These are phyloP conservation scores for Bombus impatiens DNA, from an alignment of 1,140 invertebrate genomes.

Conservation along the genomic window DNA sequence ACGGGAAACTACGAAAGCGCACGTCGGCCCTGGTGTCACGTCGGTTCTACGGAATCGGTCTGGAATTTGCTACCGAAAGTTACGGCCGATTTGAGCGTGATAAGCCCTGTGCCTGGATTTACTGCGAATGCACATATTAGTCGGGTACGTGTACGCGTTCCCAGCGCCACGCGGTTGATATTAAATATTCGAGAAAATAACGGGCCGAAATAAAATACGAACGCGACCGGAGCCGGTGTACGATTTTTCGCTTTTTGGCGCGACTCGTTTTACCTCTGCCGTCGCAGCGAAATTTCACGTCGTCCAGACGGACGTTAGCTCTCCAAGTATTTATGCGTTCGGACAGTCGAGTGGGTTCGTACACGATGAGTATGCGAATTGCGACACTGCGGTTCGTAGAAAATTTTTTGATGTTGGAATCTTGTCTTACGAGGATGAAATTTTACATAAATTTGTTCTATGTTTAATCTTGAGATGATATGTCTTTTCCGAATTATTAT, in stretches of 20 bases:
- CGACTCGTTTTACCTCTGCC: neutral
- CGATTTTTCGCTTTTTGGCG: neutral
- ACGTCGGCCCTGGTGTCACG: constrained; percentile 13
- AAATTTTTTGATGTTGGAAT: neutral
- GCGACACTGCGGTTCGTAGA: neutral
- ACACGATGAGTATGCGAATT: neutral
- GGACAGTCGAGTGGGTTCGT: neutral
- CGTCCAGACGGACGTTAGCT: neutral
- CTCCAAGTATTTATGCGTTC: neutral
- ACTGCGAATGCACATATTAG: constrained; percentile 49
- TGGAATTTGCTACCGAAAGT: constrained; percentile 30
- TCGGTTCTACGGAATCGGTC: constrained; percentile 2
- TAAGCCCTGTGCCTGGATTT: constrained; percentile 48
- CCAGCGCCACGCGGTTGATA: constrained; percentile 44
- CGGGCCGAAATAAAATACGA: constrained; percentile 57
- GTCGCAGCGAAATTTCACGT: neutral
- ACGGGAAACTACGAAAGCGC: constrained; percentile 17
- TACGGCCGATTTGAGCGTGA: constrained; percentile 37
- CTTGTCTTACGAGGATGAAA: neutral
- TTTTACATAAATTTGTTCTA: neutral
- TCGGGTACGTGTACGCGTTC: constrained; percentile 47
- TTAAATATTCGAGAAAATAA: constrained; percentile 63
- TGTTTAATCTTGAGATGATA: neutral
- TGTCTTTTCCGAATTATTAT: neutral
- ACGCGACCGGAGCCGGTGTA: neutral